phyloP scores from a whole-genome alignment of 2,113 vertebrate genomes.

The Channa argus region DNA sequence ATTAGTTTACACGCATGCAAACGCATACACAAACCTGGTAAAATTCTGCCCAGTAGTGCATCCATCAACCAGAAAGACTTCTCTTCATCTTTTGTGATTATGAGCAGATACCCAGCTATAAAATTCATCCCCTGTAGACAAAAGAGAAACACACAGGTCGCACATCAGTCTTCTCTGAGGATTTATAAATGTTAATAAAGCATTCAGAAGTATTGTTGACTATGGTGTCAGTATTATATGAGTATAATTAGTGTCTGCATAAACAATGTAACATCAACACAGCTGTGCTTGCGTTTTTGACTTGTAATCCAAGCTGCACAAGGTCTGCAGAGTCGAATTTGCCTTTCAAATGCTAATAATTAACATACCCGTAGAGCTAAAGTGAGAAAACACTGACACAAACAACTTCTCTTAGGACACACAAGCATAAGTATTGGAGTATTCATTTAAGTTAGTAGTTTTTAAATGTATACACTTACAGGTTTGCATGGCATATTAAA shows the following conservation, averaged over 20 bases:
- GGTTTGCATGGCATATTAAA: too few relatives aligned
- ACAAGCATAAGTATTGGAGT: too few relatives aligned
- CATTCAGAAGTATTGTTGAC: neutral
- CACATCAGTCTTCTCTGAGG: neutral
- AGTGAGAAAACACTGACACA: too few relatives aligned
- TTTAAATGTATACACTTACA: too few relatives aligned
- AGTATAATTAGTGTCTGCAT: neutral
- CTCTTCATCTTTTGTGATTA: conserved; percentile 94
- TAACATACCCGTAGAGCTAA: neutral
- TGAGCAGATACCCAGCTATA: conserved; percentile 92
- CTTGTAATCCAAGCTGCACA: conserved; percentile 28
- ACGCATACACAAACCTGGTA: conserved; percentile 88
- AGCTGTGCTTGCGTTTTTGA: conserved; percentile 35
- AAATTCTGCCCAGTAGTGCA: conserved; percentile 90
- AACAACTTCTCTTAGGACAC: too few relatives aligned
- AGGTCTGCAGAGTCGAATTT: conserved; percentile 25
- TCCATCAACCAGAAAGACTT: conserved; percentile 97
- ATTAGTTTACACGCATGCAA: neutral
- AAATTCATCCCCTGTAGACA: conserved; percentile 96
- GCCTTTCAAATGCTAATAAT: conserved; percentile 51
- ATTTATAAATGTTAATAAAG: conserved; percentile 4
- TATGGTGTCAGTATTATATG: neutral
- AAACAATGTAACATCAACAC: neutral
- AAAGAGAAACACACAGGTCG: conserved; percentile 29
- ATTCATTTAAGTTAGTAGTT: too few relatives aligned